Evolutionary conservation across 2,797 vertebrate species (phyloP), one percentile per base, ranked within the genome.

Genomic region (Craterocephalus amniculus): DNA sequence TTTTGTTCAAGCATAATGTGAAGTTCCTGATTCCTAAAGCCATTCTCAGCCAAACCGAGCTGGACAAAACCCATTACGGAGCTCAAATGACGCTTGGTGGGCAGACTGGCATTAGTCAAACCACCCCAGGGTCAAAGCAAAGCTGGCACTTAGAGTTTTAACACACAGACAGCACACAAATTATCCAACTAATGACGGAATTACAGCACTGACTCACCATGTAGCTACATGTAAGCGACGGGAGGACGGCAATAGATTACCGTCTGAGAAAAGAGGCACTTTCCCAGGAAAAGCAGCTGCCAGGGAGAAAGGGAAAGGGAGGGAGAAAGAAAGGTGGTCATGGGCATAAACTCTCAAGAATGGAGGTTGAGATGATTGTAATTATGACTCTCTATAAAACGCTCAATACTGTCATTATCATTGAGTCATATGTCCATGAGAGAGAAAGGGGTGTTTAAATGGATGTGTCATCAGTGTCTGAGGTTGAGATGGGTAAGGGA

Each of bases 181-280:
- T 95, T 93, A 95, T 93, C 91, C 89, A 87, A 86, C 89, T 95
- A 95, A 95, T 95, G 94, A 95, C 76, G 88, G 93, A 93, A 94
- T 95, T 94, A 95, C 92, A 87, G 87, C 89, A 76, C 88, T 94
- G 93, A 95, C 91, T 95, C 93, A 95, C 91, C 90, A 71, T 93
- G 94, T 93, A 93, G 91, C 90, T 93, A 88, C 94, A 93, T 93
- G 92, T 92, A 91, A 90, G 90, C 79, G 86, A 82, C 81, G 83
- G 70, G 79, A 90, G 85, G 81, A 85, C 62, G 89, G 93, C 83
- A 87, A 90, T 91, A 94, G 92, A 94, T 94, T 94, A 94, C 91
- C 87, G 88, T 86, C 81, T 83, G 84, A 87, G 85, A 87, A 83
- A 90, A 89, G 79, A 88, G 82, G 85, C 90, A 81, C 91, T 91